Conservation (phyloP, 2,113 vertebrate genomes). For the Grantiella picta region DNA sequence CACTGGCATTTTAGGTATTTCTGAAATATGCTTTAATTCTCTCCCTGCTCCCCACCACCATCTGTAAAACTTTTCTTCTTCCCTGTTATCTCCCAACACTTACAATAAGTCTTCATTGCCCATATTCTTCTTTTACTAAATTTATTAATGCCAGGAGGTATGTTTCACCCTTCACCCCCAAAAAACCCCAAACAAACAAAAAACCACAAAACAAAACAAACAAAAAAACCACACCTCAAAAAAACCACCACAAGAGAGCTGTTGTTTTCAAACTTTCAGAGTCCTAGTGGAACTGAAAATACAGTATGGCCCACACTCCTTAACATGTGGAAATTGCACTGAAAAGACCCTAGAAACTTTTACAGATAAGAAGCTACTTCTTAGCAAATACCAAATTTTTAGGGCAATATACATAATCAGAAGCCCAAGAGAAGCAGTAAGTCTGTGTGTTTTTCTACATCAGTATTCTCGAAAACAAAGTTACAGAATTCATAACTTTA, state of each 20-base stretch:
- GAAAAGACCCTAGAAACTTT: background rate
- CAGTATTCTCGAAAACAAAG: background rate
- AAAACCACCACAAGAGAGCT: background rate
- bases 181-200: background rate
- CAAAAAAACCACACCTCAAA: background rate
- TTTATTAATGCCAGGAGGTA: background rate
- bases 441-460: background rate
- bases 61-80: background rate
- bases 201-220: accelerated
- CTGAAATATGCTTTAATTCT: background rate
- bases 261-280: background rate
- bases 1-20: background rate
- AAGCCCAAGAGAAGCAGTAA: background rate
- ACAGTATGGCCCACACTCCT: background rate
- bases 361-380: background rate
- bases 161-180: background rate
- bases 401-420: background rate
- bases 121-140: background rate
- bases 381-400: background rate
- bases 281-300: background rate
- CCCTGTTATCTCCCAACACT: background rate
- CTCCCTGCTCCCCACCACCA: background rate
- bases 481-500: background rate
- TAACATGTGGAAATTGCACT: background rate
- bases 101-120: background rate